phyloP scores from a whole-genome alignment of 2,797 vertebrate species.

The Apodemus agrarius region DNA sequence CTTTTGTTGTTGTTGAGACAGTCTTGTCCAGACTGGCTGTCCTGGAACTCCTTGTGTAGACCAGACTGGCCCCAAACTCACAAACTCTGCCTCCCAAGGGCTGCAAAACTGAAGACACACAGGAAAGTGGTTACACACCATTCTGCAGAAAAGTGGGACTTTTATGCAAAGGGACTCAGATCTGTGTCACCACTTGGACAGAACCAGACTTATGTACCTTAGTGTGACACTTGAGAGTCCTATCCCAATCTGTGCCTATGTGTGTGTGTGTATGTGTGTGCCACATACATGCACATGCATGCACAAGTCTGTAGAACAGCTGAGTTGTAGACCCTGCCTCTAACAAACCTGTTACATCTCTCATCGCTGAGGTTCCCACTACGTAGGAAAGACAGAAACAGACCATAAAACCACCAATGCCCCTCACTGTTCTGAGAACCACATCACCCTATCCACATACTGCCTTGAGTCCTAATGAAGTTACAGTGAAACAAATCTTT shows the following conservation, averaged over 20 bases:
- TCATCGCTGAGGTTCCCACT: accelerated
- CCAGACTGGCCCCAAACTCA: neutral
- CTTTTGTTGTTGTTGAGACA: neutral
- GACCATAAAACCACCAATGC: neutral
- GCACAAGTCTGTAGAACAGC: neutral
- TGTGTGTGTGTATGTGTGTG: accelerated
- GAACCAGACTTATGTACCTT: neutral
- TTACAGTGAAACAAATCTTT: neutral
- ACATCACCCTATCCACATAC: neutral
- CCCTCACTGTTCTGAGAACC: neutral
- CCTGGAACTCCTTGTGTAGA: neutral
- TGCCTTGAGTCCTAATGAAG: neutral
- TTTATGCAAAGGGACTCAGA: neutral
- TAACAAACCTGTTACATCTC: neutral
- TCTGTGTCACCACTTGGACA: neutral
- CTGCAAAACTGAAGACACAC: neutral
- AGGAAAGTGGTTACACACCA: neutral
- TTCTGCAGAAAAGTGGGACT: neutral
- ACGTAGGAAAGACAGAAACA: neutral
- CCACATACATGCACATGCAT: neutral
- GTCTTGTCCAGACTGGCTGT: neutral
- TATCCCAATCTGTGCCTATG: neutral
- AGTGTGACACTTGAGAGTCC: neutral
- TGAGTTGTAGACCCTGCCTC: too few relatives aligned
- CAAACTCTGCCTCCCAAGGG: neutral